Percentiles rank a stretch among this genome's conserved stretches.
phyloP scores from a whole-genome alignment of 2,113 vertebrate genomes.

The Trochalopteron elliotii region DNA sequence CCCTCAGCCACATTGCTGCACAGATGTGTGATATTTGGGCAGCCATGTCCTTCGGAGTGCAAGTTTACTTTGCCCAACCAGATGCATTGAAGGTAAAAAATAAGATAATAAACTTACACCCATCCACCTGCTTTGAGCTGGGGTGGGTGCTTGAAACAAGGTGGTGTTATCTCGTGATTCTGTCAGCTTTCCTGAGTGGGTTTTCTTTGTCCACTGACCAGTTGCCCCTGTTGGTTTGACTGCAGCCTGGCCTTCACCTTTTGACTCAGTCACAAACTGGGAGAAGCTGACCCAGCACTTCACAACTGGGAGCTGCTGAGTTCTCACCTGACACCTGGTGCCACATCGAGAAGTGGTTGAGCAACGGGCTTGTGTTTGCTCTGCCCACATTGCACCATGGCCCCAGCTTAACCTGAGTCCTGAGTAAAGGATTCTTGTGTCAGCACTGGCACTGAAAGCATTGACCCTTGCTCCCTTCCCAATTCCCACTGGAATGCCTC shows the following conservation, averaged over 20 bases:
- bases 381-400: not conserved
- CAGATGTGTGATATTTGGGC: slow-evolving; percentile 94
- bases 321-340: not conserved
- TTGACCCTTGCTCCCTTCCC: not conserved
- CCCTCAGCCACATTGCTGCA: slow-evolving; percentile 90
- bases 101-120: not conserved
- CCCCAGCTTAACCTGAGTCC: not conserved
- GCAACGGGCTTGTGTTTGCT: not conserved
- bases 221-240: not conserved
- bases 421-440: not conserved
- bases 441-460: not conserved
- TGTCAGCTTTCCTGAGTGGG: not conserved
- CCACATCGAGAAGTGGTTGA: not conserved
- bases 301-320: not conserved
- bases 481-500: not conserved
- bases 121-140: not conserved
- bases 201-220: not conserved
- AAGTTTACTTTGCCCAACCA: slow-evolving; percentile 85
- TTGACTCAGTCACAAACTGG: not conserved
- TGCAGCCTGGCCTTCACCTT: not conserved
- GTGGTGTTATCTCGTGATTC: not conserved
- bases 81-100: slow-evolving; percentile 88
- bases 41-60: slow-evolving; percentile 76
- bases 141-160: not conserved
- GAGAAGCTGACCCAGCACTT: not conserved